A percentile compares a stretch with the other conserved stretches of the same genome.
Evolutionary conservation across 2,797 vertebrate species (phyloP).

Genomic region (Sebastes hopkinsi): DNA sequence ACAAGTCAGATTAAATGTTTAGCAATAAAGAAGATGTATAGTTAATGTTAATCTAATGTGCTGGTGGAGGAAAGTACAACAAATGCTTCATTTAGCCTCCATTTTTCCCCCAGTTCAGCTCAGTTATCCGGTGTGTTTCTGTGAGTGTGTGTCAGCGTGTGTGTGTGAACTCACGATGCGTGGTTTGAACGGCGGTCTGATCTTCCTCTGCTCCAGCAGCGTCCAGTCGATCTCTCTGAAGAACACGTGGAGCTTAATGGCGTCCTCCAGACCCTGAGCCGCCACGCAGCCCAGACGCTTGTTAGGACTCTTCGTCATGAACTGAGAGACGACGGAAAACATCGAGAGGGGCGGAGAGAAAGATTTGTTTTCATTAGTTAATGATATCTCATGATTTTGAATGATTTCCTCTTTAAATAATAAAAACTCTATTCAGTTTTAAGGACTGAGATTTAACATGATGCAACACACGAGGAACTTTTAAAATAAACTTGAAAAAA

Average conservation of each 20-base stretch:
- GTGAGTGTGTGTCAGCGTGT: neutral
- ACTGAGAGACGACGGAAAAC: conserved; percentile 73
- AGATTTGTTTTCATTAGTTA: neutral
- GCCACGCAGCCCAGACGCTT: conserved; percentile 94
- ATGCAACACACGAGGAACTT: no score
- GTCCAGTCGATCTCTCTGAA: conserved; percentile 98
- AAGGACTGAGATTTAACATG: neutral
- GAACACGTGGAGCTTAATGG: conserved; percentile 93
- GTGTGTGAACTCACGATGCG: conserved; percentile 90
- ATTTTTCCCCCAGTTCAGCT: neutral
- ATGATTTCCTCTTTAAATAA: neutral
- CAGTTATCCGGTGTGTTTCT: neutral
- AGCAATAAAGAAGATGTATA: neutral
- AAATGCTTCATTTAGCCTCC: neutral
- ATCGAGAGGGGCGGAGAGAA: neutral
- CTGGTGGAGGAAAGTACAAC: neutral
- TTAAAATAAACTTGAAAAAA: no score
- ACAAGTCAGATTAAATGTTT: neutral
- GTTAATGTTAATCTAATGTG: neutral
- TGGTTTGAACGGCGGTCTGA: conserved; percentile 96
- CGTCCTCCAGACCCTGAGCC: conserved; percentile 91
- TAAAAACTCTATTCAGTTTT: neutral
- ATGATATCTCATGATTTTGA: neutral
- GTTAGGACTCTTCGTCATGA: conserved; percentile 97
- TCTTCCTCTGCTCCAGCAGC: conserved; percentile 93